Base-by-base conservation (phyloP, 2,113 vertebrate genomes). In the Archilochus colubris region DNA sequence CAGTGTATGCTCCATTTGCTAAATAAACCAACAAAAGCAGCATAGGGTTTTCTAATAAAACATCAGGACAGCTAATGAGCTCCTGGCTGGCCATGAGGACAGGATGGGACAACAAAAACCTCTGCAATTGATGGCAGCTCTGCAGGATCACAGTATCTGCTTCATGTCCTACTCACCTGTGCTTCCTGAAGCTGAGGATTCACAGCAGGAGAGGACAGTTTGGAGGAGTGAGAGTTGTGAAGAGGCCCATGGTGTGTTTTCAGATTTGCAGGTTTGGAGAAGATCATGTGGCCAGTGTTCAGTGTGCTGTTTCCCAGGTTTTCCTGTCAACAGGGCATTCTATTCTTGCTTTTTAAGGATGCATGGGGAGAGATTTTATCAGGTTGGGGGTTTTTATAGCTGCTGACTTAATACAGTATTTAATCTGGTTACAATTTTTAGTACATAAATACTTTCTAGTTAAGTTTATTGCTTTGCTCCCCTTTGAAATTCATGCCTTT, bases 11-110 rank as follows among this genome's bases (percentile, higher is more conserved):
- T 88, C 76, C 16, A 24, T 72, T 57, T 81, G 73, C 64, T 86
- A 75, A 91, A 84, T 64, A 94, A 94, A 86, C 57, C 27, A 40
- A 33, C 54, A 19, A 3, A 82, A 84, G 73, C 14, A 67, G 83
- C 48, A 9, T 12, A 57, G 44, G 30, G 43, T 24, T 91, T 90
- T 55, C 36, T 86, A 43, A 67, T 64, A 74, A 91, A 82, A 43
- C 68, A 33, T 74, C 15, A 90, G 64, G 23, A 21, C 51, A 66
- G 10, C 36, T 82, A 38, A 15, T 14, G 73, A 86, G 61, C 57
- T 93, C 33, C 43, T 31, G 54, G 44, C 16, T 84, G 50, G 25
- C 18, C n/a, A 30, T 10, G 59, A 70, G 61, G 48, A 4, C 63
- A 68, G 38, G 48, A 55, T 81, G 80, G 48, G 59, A 12, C 69